Evolutionary conservation across 2,888 invertebrate species (phyloP).

Genomic region (Lepidonotus clava): DNA sequence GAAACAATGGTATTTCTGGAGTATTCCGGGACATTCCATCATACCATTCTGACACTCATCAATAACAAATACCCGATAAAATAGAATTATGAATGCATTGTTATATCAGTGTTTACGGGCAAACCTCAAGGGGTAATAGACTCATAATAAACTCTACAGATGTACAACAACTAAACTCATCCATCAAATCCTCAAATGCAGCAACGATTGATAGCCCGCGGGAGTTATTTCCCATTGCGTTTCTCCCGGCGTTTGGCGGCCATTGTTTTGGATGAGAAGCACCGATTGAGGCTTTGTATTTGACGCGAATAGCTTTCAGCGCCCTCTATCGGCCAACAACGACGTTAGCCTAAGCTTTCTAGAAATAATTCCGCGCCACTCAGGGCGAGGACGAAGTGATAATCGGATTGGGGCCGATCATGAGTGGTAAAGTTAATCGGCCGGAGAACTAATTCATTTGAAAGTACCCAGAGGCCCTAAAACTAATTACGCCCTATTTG

Average conservation of each 20-base stretch:
- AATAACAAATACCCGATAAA: too few species aligned
- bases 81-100: too few species aligned
- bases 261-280: background rate
- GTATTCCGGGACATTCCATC: too few species aligned
- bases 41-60: too few species aligned
- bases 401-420: slow-evolving; percentile 8
- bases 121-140: too few species aligned
- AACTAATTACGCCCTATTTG: slow-evolving; percentile 39
- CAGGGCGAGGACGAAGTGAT: background rate
- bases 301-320: background rate
- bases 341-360: slow-evolving; percentile 29
- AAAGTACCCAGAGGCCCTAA: slow-evolving; percentile 13
- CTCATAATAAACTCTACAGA: too few species aligned
- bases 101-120: too few species aligned
- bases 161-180: too few species aligned
- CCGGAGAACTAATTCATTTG: background rate
- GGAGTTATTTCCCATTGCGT: too few species aligned
- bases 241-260: background rate
- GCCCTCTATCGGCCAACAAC: background rate
- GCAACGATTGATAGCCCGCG: too few species aligned
- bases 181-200: too few species aligned
- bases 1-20: too few species aligned
- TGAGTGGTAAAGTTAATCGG: slow-evolving; percentile 29
- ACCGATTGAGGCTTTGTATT: slow-evolving; percentile 1
- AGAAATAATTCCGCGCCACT: slow-evolving; percentile 39